phyloP scores from a whole-genome alignment of 1,140 invertebrate genomes.

The Zaprionus capensis region DNA sequence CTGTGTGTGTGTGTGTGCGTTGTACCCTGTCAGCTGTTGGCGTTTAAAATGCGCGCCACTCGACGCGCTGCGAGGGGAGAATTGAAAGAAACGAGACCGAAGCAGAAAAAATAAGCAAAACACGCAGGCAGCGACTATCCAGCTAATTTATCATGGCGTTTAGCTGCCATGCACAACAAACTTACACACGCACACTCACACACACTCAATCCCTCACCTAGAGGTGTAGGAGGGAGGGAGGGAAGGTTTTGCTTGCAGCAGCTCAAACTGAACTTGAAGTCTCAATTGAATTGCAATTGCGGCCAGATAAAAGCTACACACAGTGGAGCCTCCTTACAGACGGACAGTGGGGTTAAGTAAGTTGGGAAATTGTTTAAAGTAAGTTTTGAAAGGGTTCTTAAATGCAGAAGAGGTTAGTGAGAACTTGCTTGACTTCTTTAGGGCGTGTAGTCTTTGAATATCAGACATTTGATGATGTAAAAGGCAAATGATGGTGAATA shows the following conservation, averaged over 20 bases:
- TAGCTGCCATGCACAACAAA: slow-evolving; percentile 38
- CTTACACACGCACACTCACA: slow-evolving; percentile 25
- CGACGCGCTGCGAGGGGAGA: slow-evolving; percentile 6
- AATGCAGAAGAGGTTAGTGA: not conserved
- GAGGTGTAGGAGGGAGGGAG: too few relatives aligned
- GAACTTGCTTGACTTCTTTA: not conserved
- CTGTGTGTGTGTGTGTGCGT: slow-evolving; percentile 28
- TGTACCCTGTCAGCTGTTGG: slow-evolving; percentile 54
- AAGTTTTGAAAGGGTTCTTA: too few relatives aligned
- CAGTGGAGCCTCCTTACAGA: not conserved
- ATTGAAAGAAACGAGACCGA: slow-evolving; percentile 1
- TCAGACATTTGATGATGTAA: too few relatives aligned
- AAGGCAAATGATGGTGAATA: not conserved
- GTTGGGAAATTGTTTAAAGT: not conserved
- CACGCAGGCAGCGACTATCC: slow-evolving; percentile 51
- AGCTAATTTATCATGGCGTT: slow-evolving; percentile 59
- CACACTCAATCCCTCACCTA: not conserved
- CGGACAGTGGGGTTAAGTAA: not conserved
- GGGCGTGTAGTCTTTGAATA: too few relatives aligned
- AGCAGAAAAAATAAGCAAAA: slow-evolving; percentile 31
- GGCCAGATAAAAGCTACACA: not conserved
- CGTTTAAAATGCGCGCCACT: slow-evolving; percentile 38
- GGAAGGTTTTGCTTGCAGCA: not conserved
- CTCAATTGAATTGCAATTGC: slow-evolving; percentile 10
- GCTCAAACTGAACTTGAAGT: slow-evolving; percentile 3